Conservation (phyloP, 2,888 invertebrate genomes). For the Ceramica pisi region DNA sequence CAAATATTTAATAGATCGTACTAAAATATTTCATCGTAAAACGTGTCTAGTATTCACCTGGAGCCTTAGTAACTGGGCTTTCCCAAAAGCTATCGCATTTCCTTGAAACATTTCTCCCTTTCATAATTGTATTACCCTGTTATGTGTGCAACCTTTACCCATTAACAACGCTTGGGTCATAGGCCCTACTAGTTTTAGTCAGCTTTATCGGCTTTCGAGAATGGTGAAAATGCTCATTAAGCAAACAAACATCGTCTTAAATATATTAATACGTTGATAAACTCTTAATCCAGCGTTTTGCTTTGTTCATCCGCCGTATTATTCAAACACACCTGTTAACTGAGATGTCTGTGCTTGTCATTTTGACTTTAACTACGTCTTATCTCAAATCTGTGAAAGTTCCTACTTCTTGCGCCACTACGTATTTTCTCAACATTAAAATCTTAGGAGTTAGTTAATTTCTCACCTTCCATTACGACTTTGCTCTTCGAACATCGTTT, state of each 20-base stretch:
- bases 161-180: conserved; percentile 45
- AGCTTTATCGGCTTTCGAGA: conserved; percentile 44
- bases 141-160: conserved; percentile 54
- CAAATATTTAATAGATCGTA: not conserved
- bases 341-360: conserved; percentile 71
- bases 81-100: conserved; percentile 15
- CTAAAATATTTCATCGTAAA: not conserved
- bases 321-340: conserved; percentile 57
- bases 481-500: conserved; percentile 53
- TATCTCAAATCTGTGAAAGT: conserved; percentile 77
- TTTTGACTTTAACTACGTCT: conserved; percentile 70
- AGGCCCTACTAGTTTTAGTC: conserved; percentile 37
- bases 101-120: conserved; percentile 21
- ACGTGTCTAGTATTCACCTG: not conserved
- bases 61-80: not conserved
- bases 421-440: conserved; percentile 73
- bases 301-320: conserved; percentile 46
- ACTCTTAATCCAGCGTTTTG: conserved; percentile 40
- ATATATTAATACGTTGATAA: conserved; percentile 58
- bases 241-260: conserved; percentile 48
- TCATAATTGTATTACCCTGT: conserved; percentile 36
- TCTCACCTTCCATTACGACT: conserved; percentile 57
- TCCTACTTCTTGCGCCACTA: conserved; percentile 62
- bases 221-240: conserved; percentile 62
- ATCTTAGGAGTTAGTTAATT: conserved; percentile 72